These are phyloP conservation scores for Cephus spinipes DNA, from an alignment of 2,888 invertebrate species.

Conservation along the genomic window DNA sequence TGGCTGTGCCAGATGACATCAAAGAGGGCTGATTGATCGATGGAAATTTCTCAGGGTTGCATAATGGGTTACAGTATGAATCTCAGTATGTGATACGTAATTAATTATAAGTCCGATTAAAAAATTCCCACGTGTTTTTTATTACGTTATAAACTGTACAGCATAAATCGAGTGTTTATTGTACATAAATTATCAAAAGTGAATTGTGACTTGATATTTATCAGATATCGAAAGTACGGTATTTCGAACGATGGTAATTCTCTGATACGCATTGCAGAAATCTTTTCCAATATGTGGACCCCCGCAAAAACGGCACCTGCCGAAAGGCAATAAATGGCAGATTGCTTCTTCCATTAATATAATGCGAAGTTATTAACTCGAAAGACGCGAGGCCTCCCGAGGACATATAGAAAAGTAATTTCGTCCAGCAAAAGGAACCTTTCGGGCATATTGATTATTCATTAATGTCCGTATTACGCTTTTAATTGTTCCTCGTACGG, in stretches of 20 bases:
- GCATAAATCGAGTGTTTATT: neutral
- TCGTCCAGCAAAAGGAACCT: slow-evolving; percentile 27
- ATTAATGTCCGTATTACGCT: slow-evolving; percentile 37
- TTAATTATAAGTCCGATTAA: neutral
- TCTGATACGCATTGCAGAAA: neutral
- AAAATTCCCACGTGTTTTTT: neutral
- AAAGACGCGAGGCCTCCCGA: slow-evolving; percentile 51
- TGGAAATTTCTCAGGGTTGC: neutral
- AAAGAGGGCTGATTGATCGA: slow-evolving; percentile 37
- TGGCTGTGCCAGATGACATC: slow-evolving; percentile 27
- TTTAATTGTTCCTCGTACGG: neutral
- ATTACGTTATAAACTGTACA: neutral
- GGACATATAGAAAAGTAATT: slow-evolving; percentile 42
- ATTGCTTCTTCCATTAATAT: slow-evolving; percentile 46
- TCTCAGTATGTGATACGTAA: neutral
- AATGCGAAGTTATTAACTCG: slow-evolving; percentile 56
- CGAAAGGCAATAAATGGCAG: slow-evolving; percentile 43
- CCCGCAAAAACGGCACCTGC: slow-evolving; percentile 39
- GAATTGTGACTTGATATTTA: neutral
- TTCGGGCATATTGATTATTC: slow-evolving; percentile 48
- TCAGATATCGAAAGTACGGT: neutral
- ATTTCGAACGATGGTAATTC: neutral
- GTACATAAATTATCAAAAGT: neutral
- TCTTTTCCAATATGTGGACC: neutral
- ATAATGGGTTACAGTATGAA: neutral